phyloP scores from a whole-genome alignment of 2,113 vertebrate species.

The Podilymbus podiceps region DNA sequence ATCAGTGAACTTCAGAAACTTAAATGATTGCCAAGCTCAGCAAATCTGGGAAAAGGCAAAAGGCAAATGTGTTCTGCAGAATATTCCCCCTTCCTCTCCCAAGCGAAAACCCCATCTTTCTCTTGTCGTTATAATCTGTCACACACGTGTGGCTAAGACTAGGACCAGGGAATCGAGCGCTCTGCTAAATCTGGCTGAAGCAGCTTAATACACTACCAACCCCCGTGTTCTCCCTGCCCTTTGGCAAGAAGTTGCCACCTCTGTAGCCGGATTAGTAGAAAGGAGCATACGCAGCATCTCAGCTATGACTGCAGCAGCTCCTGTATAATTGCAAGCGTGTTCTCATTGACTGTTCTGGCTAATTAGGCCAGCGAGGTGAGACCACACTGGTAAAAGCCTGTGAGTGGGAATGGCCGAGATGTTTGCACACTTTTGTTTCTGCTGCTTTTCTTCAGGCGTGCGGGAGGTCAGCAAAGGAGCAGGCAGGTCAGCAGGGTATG shows the following conservation, averaged over 20 bases:
- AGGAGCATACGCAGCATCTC: background rate
- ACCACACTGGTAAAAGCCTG: background rate
- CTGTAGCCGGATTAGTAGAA: background rate
- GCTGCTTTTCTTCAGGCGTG: background rate
- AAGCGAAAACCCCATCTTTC: background rate
- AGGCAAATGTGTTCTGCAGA: background rate
- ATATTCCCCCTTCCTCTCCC: fast-evolving
- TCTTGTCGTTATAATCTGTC: background rate
- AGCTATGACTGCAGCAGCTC: background rate
- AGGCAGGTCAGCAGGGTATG: background rate
- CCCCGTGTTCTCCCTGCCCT: background rate
- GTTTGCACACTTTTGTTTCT: background rate
- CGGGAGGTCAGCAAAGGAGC: background rate
- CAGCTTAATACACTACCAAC: background rate
- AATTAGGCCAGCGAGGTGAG: background rate
- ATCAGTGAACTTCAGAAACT: background rate
- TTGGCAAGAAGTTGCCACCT: background rate
- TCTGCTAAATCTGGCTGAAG: background rate
- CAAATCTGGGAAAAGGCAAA: background rate
- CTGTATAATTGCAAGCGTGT: background rate
- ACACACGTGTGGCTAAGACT: fast-evolving
- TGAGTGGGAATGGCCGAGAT: background rate
- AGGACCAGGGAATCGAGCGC: background rate
- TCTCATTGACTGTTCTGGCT: background rate
- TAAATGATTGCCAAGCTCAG: background rate